Evolutionary conservation across 1,140 invertebrate genomes (phyloP).

Genomic region (Lasaia peninsularis): DNA sequence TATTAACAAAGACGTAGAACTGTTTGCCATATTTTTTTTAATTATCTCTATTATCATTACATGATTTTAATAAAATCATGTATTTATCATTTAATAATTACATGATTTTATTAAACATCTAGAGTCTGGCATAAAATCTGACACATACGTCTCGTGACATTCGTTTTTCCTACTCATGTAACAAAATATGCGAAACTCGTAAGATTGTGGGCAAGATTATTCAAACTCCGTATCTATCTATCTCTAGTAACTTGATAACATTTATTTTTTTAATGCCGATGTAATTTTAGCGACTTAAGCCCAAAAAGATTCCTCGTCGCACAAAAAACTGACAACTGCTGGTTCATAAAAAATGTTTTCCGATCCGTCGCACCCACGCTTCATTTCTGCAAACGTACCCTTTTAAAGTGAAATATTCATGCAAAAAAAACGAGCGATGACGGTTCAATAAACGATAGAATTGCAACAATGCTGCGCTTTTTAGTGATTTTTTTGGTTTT

Average conservation of each 20-base stretch:
- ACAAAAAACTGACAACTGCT: constrained; percentile 46
- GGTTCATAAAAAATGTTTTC: constrained; percentile 31
- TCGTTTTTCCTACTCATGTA: too few species aligned
- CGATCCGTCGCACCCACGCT: constrained; percentile 20
- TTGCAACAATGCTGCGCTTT: constrained; percentile 30
- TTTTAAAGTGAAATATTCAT: constrained; percentile 26
- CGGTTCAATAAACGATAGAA: constrained; percentile 46
- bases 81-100: too few species aligned
- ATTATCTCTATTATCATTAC: too few species aligned
- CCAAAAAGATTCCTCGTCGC: constrained; percentile 33
- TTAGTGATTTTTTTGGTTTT: constrained; percentile 34
- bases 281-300: constrained; percentile 33
- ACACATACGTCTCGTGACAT: too few species aligned
- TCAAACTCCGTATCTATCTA: background rate
- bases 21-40: too few species aligned
- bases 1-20: too few species aligned
- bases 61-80: too few species aligned
- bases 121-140: too few species aligned
- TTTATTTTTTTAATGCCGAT: constrained; percentile 12
- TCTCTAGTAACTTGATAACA: background rate
- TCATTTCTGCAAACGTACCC: constrained; percentile 34
- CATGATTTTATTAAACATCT: too few species aligned
- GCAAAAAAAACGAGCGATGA: constrained; percentile 43
- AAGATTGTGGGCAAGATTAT: background rate
- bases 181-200: background rate